phyloP scores from a whole-genome alignment of 2,113 vertebrate species.

The Calonectris borealis region DNA sequence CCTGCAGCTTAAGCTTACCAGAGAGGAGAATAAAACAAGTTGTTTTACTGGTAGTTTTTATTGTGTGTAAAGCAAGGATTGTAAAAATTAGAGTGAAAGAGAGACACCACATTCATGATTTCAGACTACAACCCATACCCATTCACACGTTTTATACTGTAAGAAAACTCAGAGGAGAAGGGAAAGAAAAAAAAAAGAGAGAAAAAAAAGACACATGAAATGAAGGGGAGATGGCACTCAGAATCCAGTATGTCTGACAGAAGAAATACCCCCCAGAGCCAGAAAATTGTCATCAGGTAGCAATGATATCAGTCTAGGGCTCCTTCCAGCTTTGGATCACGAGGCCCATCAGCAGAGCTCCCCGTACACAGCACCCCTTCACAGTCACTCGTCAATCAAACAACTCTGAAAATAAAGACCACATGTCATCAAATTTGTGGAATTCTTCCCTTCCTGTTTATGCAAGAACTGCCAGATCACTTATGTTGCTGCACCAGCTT shows the following conservation, averaged over 20 bases:
- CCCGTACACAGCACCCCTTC: constrained; percentile 36
- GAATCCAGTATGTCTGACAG: constrained; percentile 51
- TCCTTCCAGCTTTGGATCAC: constrained; percentile 66
- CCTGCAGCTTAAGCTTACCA: neutral
- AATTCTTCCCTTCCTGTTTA: constrained; percentile 64
- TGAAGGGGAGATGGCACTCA: constrained; percentile 26
- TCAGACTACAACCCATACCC: constrained; percentile 13
- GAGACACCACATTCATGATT: constrained; percentile 42
- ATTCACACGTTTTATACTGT: constrained; percentile 34
- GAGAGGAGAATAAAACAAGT: neutral
- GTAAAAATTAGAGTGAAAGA: constrained; percentile 21
- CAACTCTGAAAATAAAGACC: constrained; percentile 63
- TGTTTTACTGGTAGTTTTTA: neutral
- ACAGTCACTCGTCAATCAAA: constrained; percentile 64
- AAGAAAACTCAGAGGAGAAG: constrained; percentile 15
- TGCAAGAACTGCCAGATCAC: constrained; percentile 55
- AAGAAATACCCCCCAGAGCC: constrained; percentile 51
- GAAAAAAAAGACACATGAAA: neutral
- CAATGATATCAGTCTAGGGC: constrained; percentile 42
- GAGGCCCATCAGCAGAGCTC: constrained; percentile 54
- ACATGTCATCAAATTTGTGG: constrained; percentile 65
- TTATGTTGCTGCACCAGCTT: constrained; percentile 51
- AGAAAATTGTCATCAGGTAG: constrained; percentile 61
- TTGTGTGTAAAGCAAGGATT: neutral
- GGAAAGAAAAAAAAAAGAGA: neutral